Conservation (phyloP, 2,888 invertebrate genomes). For the Microdon myrmicae region DNA sequence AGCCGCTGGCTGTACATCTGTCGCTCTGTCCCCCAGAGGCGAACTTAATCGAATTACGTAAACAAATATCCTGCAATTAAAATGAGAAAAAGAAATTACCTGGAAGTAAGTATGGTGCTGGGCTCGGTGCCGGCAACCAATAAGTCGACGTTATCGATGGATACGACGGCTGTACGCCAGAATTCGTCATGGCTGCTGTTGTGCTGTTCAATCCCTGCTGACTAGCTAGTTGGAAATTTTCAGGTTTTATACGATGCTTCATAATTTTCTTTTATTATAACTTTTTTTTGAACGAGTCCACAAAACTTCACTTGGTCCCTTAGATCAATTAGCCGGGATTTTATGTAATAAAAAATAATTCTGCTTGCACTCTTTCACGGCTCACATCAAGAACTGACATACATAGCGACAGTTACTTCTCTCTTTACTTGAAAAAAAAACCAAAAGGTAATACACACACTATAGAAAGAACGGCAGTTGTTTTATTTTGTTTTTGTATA, state of each 20-base stretch:
- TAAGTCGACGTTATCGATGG: conserved; percentile 86
- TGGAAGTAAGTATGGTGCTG: conserved; percentile 85
- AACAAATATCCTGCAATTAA: conserved; percentile 44
- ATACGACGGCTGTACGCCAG: conserved; percentile 67
- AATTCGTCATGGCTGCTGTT: conserved; percentile 49
- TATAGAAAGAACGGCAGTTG: background rate
- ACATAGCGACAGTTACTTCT: conserved; percentile 1
- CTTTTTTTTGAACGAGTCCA: conserved; percentile 7
- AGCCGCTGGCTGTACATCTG: too few relatives aligned
- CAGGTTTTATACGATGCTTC: conserved; percentile 56
- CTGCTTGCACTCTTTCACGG: conserved; percentile 20
- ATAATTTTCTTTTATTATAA: conserved; percentile 43
- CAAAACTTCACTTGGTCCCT: conserved; percentile 8
- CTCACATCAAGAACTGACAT: conserved; percentile 22
- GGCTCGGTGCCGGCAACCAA: conserved; percentile 84
- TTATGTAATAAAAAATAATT: too few relatives aligned
- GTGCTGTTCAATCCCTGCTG: conserved; percentile 54
- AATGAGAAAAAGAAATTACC: conserved; percentile 70
- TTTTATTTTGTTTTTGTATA: conserved; percentile 5
- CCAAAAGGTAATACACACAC: background rate
- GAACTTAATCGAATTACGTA: conserved; percentile 32
- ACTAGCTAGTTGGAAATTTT: conserved; percentile 53
- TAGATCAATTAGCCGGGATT: background rate
- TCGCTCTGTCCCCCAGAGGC: too few relatives aligned
- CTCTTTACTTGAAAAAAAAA: background rate